Conservation (phyloP, 1,140 invertebrate species). For the Callitettix versicolor region DNA sequence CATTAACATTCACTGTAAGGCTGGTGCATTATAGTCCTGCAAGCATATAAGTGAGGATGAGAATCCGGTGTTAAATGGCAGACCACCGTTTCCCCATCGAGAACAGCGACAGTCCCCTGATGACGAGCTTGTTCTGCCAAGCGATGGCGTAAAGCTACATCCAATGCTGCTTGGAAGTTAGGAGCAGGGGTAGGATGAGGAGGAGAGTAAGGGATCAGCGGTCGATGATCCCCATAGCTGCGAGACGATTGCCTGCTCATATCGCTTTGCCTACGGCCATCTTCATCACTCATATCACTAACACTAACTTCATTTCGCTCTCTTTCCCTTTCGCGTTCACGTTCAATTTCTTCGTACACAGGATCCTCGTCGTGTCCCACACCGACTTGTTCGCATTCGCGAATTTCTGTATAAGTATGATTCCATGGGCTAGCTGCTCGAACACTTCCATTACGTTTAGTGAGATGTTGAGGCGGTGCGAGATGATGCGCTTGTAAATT, state of each 20-base stretch:
- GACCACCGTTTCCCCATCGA: slow-evolving; percentile 72
- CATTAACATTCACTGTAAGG: slow-evolving; percentile 46
- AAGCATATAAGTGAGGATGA: slow-evolving; percentile 38
- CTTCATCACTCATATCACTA: slow-evolving; percentile 69
- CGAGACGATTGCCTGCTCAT: slow-evolving; percentile 63
- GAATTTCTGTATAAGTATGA: slow-evolving; percentile 50
- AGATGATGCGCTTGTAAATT: slow-evolving; percentile 21
- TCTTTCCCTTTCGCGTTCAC: slow-evolving; percentile 32
- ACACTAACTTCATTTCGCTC: slow-evolving; percentile 51
- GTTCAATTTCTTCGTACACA: slow-evolving; percentile 71
- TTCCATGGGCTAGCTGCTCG: slow-evolving; percentile 35
- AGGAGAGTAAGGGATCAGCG: slow-evolving; percentile 57
- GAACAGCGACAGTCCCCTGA: slow-evolving; percentile 53
- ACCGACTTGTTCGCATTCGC: slow-evolving; percentile 35
- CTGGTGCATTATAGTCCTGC: slow-evolving; percentile 31
- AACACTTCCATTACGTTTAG: slow-evolving; percentile 18
- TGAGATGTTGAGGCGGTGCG: slow-evolving; percentile 27
- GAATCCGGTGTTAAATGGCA: slow-evolving; percentile 61
- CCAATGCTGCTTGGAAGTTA: slow-evolving; percentile 26
- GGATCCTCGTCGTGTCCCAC: slow-evolving; percentile 52
- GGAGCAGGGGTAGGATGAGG: slow-evolving; percentile 39
- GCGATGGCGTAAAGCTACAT: slow-evolving; percentile 35
- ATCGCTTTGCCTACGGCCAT: slow-evolving; percentile 62
- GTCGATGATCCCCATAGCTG: slow-evolving; percentile 69
- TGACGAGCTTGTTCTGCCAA: slow-evolving; percentile 46